Base-by-base conservation (phyloP, 2,797 vertebrate species). In the Pitangus sulphuratus region DNA sequence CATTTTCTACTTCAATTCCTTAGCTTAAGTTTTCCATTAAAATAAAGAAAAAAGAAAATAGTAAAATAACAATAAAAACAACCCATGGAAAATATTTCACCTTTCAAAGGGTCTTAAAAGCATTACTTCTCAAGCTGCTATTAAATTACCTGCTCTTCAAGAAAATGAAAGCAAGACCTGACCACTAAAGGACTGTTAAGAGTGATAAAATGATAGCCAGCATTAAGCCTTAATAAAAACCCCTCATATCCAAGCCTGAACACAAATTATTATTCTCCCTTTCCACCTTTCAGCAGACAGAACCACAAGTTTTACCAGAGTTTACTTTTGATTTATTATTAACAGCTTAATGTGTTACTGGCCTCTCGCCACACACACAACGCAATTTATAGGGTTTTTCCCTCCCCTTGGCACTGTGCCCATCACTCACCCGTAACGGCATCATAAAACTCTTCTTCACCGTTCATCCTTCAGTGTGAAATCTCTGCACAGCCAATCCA, bases 391-490 rank as follows among this genome's bases (percentile, higher is more conserved):
- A 22, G n/a, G 15, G 6, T 5, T 28, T 3, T 35, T n/a, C 15
- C 30, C 16, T 22, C 58, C 53, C 37, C 56, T 24, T 56, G 70
- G 47, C 48, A 44, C 25, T 3, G 12, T 53, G 64, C 50, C 64
- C 14, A 30, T 20, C n/a, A 53, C 98, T 97, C 88, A 99, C 99
- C 99, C 98, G 99, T 99, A 97, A 99, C 98, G 97, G 99, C 99
- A 89, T 99, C 99, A 95, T 98, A 99, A 97, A 99, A 99, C 93
- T 99, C 99, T 39, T 99, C 99, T 87, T 99, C 99, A 97, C 99
- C 99, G 98, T 98, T 99, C 99, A 99, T 99, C 93, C 97, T 98
- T 95, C 91, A 95, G 94, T 16, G 58, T 89, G 94, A 89, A 31
- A 76, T 93, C 84, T 92, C 84, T 25, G 87, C 42, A 15, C 80